Conservation (phyloP, 2,888 invertebrate species). For the Theretra japonica region DNA sequence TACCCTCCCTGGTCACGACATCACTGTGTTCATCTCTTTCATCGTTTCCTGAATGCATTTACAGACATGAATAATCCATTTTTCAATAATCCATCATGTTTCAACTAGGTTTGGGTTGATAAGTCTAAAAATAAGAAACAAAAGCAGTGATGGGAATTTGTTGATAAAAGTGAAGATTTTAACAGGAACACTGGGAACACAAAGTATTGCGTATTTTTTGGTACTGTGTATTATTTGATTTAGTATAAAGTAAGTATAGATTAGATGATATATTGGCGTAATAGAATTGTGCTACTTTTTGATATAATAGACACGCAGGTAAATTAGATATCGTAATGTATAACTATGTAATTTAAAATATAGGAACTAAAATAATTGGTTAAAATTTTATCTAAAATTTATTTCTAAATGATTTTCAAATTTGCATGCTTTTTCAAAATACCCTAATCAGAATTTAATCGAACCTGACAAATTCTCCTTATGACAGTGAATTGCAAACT, state of each 20-base stretch:
- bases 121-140: background rate
- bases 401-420: background rate
- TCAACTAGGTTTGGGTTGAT: background rate
- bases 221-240: background rate
- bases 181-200: conserved; percentile 17
- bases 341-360: background rate
- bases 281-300: background rate
- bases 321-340: conserved; percentile 10
- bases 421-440: background rate
- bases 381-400: background rate
- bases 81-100: background rate
- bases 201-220: conserved; percentile 4
- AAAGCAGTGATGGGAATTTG: background rate
- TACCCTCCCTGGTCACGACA: conserved; percentile 7
- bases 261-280: background rate
- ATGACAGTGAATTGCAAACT: conserved; percentile 3
- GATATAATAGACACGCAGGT: conserved; percentile 2
- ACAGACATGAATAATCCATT: background rate
- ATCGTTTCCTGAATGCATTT: conserved; percentile 8
- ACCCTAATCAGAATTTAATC: background rate
- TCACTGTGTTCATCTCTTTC: conserved; percentile 1
- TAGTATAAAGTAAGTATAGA: conserved; percentile 14
- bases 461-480: background rate
- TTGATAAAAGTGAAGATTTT: background rate
- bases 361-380: background rate